phyloP scores from a whole-genome alignment of 2,888 invertebrate species.

The Drosophila colorata region DNA sequence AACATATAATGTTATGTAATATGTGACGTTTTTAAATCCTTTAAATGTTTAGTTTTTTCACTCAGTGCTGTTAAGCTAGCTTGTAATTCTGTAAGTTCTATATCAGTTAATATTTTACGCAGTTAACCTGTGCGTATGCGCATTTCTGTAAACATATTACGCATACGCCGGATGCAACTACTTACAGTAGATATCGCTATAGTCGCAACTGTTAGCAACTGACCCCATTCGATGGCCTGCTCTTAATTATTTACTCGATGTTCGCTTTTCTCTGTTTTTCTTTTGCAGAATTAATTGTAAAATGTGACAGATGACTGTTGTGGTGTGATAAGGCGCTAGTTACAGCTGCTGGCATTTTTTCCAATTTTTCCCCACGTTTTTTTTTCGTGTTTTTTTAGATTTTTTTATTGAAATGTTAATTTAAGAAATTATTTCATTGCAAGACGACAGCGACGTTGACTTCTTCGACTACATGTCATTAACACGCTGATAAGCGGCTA shows the following conservation, averaged over 20 bases:
- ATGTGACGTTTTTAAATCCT: too few species aligned
- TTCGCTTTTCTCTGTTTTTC: not conserved
- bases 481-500: constrained; percentile 64
- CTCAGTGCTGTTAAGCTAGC: not conserved
- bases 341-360: constrained; percentile 9
- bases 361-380: not conserved
- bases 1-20: not conserved
- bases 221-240: constrained; percentile 39
- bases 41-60: too few species aligned
- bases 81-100: not conserved
- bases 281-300: constrained; percentile 33
- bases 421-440: constrained; percentile 77
- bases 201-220: constrained; percentile 13
- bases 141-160: constrained; percentile 26
- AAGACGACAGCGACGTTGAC: constrained; percentile 47
- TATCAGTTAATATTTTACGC: not conserved
- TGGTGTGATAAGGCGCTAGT: constrained; percentile 30
- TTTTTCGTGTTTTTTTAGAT: constrained; percentile 3
- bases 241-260: constrained; percentile 4
- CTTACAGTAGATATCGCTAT: constrained; percentile 4
- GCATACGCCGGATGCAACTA: constrained; percentile 45
- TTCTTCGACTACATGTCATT: constrained; percentile 57
- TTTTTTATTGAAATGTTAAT: constrained; percentile 60
- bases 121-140: constrained; percentile 41
- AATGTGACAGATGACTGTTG: not conserved